Conservation (phyloP, 1,140 invertebrate species). For the Pachyrhynchus sulphureomaculatus region DNA sequence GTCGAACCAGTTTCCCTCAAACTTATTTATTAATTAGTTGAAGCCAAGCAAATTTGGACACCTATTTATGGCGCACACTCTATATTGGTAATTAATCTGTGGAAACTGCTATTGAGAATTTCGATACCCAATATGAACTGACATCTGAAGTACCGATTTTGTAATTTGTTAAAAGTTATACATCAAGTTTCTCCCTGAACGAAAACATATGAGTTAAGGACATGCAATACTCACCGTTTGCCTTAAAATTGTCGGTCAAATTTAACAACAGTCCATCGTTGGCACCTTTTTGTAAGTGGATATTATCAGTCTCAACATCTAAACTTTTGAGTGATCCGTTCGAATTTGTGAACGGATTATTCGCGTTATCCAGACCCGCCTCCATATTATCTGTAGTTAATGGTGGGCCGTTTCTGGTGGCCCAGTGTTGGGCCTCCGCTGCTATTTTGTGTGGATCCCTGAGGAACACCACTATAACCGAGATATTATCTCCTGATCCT, state of each 20-base stretch:
- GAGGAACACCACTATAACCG: slow-evolving; percentile 84
- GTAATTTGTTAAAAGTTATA: no score
- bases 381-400: slow-evolving; percentile 41
- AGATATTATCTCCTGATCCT: slow-evolving; percentile 84
- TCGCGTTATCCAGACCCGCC: slow-evolving; percentile 45
- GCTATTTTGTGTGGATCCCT: slow-evolving; percentile 68
- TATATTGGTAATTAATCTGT: no score
- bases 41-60: no score
- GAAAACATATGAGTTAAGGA: no score
- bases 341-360: slow-evolving; percentile 48
- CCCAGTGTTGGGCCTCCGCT: slow-evolving; percentile 50
- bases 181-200: no score
- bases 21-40: no score
- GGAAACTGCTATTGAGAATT: no score
- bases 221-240: slow-evolving; percentile 35
- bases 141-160: no score
- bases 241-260: slow-evolving; percentile 42
- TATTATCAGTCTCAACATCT: slow-evolving; percentile 28
- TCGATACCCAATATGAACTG: no score
- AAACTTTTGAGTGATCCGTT: slow-evolving; percentile 39
- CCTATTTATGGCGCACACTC: no score
- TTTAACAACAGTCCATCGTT: slow-evolving; percentile 40
- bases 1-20: no score
- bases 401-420: slow-evolving; percentile 37
- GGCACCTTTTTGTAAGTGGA: slow-evolving; percentile 32